Conservation (phyloP, 23 tunicate genomes). For the Trididemnum clinides region DNA sequence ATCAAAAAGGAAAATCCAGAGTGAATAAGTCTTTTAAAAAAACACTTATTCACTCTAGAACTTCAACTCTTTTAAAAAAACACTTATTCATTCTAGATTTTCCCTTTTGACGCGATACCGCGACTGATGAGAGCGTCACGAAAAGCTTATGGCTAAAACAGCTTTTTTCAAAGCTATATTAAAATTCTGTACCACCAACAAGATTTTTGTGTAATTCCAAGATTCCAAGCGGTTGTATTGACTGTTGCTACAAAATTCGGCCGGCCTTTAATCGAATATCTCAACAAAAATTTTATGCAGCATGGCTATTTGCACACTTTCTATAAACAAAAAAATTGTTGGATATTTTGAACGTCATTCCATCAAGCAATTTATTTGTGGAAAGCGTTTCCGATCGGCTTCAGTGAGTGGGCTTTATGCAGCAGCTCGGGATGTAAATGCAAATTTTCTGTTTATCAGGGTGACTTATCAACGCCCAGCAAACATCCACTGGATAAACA, state of each 20-base stretch:
- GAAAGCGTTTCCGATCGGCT: neutral
- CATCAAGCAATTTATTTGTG: neutral
- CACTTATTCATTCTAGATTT: no score
- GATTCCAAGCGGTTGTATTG: neutral
- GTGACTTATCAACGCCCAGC: neutral
- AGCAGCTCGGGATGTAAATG: neutral
- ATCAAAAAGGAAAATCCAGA: no score
- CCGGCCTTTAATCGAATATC: neutral
- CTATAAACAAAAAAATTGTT: neutral
- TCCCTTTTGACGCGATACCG: no score
- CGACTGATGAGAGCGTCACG: no score
- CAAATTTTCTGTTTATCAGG: constrained; percentile 5
- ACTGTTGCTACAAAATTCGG: neutral
- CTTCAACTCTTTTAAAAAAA: no score
- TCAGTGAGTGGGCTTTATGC: constrained; percentile 4
- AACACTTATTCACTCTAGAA: no score
- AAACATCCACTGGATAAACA: neutral
- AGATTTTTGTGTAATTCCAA: no score
- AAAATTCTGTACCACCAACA: no score
- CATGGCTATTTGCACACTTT: neutral
- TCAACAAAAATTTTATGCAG: neutral
- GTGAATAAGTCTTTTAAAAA: no score
- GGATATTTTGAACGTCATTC: neutral
- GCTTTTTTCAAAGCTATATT: no score
- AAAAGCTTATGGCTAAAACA: no score